Percentiles rank a stretch among this genome's conserved stretches.
Evolutionary conservation across 2,888 invertebrate species (phyloP).

Genomic region (Rhaphigaster nebulosa): DNA sequence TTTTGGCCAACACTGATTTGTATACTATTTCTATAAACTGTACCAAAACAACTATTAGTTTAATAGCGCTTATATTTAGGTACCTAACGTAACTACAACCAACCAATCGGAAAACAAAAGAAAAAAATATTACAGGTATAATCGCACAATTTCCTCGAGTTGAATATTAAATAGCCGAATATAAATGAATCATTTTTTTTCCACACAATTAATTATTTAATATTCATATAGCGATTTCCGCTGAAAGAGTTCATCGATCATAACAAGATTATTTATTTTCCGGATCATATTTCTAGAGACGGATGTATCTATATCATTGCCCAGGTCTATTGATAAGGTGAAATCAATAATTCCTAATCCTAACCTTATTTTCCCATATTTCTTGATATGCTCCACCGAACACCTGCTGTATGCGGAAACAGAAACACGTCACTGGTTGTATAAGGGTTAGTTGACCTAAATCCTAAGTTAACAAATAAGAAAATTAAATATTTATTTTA

Average conservation of each 20-base stretch:
- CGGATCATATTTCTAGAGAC: background rate
- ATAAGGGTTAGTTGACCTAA: background rate
- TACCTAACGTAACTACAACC: too few species aligned
- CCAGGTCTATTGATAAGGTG: background rate
- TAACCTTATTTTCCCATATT: constrained; percentile 43
- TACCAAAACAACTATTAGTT: too few species aligned
- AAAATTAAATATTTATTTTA: background rate
- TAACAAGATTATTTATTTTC: background rate
- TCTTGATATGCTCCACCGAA: background rate
- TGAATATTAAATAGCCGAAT: too few species aligned
- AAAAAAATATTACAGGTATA: too few species aligned
- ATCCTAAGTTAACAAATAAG: background rate
- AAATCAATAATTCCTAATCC: constrained; percentile 39
- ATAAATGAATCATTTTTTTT: too few species aligned
- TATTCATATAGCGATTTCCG: background rate
- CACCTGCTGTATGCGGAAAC: constrained; percentile 6
- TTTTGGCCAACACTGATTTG: too few species aligned
- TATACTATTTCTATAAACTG: too few species aligned
- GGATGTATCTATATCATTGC: background rate
- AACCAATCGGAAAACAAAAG: too few species aligned
- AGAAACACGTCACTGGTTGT: background rate
- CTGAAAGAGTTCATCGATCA: background rate
- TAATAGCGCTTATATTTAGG: too few species aligned
- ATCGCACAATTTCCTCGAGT: too few species aligned
- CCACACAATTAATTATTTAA: too few species aligned